Base-by-base conservation (phyloP, 2,113 vertebrate genomes). In the Chaenocephalus aceratus region DNA sequence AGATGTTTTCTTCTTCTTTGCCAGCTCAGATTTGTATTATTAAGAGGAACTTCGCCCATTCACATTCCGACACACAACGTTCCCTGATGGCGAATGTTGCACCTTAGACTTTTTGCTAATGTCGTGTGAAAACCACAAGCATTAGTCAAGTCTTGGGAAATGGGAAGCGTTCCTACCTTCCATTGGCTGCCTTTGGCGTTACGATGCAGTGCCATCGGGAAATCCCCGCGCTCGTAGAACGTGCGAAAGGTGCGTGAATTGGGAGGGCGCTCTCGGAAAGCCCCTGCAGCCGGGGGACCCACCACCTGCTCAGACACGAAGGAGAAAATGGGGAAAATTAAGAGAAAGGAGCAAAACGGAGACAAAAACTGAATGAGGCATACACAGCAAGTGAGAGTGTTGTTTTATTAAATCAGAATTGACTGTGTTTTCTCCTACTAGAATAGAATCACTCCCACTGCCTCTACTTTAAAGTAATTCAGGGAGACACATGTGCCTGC, bases 181-280 rank as follows among this genome's bases (percentile, higher is more conserved):
- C 98, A 99, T 72, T 21, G 21, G 21, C 21, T 97, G 86, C 95
- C 96, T 93, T 91, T 96, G 3, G 89, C 79, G 75, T 95, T 93
- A 7, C 98, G 96, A 51, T 96, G 92, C 92, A 99, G 92, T 18
- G 96, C 96, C 18, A 99, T 96, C 3, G 97, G 98, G 88, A 98
- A 95, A 82, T 98, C 96, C 76, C 97, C 96, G 16, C 96, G 92
- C n/a, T 98, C 96, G 34, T 97, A 99, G 91, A 95, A 96, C 91
- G 96, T 98, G 72, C 97, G 95, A 83, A 99, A 99, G 2, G 88
- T 92, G 14, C 97, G 98, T 10, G 96, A 96, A 87, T 96, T 97
- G 65, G 93, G 82, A 21, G 96, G 96, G 74, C 97, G 95, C 87
- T 97, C 95, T 68, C 93, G 95, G 91, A 97, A 96, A 3, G 96